Percentiles rank a stretch among this genome's conserved stretches.
Conservation (phyloP, 2,888 invertebrate species). For the Nomada hirtipes region DNA sequence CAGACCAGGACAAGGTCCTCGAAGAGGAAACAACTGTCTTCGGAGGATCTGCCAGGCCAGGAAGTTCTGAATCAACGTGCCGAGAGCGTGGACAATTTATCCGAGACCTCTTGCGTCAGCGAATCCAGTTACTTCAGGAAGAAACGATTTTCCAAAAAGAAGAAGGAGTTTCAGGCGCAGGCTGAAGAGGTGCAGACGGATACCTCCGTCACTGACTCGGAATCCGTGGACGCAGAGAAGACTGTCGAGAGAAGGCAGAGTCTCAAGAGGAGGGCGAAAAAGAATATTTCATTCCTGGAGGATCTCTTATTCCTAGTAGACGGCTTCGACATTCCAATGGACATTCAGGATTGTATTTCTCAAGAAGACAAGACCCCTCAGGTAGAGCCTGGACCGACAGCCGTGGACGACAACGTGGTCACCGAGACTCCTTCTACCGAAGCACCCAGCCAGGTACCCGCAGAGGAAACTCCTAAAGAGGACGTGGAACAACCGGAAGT, state of each 20-base stretch:
- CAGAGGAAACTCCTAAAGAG: background rate
- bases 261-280: constrained; percentile 59
- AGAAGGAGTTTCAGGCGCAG: constrained; percentile 42
- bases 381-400: background rate
- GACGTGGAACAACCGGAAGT: background rate
- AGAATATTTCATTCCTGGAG: constrained; percentile 65
- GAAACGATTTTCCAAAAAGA: constrained; percentile 65
- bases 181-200: constrained; percentile 48
- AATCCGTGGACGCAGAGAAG: constrained; percentile 38
- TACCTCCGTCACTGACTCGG: constrained; percentile 52
- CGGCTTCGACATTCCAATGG: constrained; percentile 56
- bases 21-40: constrained; percentile 53
- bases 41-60: constrained; percentile 43
- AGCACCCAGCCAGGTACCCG: too few species aligned
- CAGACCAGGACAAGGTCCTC: constrained; percentile 38
- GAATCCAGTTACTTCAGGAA: constrained; percentile 63
- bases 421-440: background rate
- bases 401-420: background rate
- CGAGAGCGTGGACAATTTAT: constrained; percentile 60
- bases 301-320: constrained; percentile 65
- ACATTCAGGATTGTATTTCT: constrained; percentile 35
- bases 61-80: background rate
- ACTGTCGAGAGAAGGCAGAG: constrained; percentile 43
- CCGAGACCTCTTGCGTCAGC: constrained; percentile 60
- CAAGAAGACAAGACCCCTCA: constrained; percentile 3